Percentiles rank a stretch among this genome's conserved stretches.
Evolutionary conservation across 2,113 vertebrate species (phyloP).

Genomic region (Acrocephalus arundinaceus): DNA sequence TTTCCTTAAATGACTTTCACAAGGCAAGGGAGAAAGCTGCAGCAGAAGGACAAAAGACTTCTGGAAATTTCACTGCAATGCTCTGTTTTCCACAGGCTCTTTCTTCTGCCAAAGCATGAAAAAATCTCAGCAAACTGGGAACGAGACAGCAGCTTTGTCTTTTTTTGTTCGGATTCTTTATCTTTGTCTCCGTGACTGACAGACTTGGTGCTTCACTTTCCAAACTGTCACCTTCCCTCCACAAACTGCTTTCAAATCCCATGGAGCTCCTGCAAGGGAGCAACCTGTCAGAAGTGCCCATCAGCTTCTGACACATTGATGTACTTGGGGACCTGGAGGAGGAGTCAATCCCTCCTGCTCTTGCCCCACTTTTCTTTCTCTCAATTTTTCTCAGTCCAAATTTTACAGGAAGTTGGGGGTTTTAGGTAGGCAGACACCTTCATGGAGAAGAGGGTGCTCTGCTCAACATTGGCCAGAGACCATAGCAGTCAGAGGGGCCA

Average conservation of each 20-base stretch:
- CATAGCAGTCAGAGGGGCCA: background rate
- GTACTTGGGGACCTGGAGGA: background rate
- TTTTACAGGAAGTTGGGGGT: background rate
- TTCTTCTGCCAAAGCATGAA: background rate
- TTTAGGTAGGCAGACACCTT: background rate
- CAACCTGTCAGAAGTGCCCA: background rate
- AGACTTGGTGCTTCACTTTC: background rate
- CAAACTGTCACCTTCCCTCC: background rate
- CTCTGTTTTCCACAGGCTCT: background rate
- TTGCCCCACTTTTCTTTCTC: background rate
- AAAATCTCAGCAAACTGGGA: constrained; percentile 8
- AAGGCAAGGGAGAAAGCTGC: background rate
- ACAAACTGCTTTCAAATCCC: background rate
- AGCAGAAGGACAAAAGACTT: constrained; percentile 5
- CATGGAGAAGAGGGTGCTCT: background rate
- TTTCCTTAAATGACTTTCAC: background rate
- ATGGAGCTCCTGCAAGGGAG: background rate
- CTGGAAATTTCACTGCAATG: background rate
- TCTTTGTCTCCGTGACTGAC: constrained; percentile 19
- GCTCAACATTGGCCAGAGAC: fast-evolving
- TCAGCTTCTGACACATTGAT: background rate
- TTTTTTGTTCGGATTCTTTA: background rate
- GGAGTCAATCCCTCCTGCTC: background rate
- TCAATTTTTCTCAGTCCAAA: background rate
- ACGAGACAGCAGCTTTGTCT: background rate